Evolutionary conservation across 1,140 invertebrate genomes (phyloP).

Genomic region (Lepidurus couesii): DNA sequence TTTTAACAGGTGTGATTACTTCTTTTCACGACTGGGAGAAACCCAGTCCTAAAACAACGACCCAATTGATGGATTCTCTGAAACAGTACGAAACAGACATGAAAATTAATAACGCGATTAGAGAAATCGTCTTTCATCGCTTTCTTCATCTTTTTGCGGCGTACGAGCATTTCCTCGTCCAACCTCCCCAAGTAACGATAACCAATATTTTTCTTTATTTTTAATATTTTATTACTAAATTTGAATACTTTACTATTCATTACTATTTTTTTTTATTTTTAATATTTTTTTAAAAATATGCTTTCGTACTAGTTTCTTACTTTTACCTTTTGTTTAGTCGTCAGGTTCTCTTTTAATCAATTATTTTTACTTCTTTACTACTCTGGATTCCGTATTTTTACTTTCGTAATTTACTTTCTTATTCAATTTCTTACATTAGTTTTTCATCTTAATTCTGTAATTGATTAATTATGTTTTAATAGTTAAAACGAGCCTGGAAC

Average conservation of each 20-base stretch:
- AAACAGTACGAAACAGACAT: conserved; percentile 78
- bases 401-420: too few relatives aligned
- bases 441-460: too few relatives aligned
- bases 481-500: too few relatives aligned
- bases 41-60: conserved; percentile 10
- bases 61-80: conserved; percentile 32
- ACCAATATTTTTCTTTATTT: conserved; percentile 12
- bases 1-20: conserved; percentile 25
- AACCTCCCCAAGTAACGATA: conserved; percentile 67
- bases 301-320: too few relatives aligned
- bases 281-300: too few relatives aligned
- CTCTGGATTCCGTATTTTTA: too few relatives aligned
- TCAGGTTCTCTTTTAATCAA: too few relatives aligned
- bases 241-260: conserved; percentile 28
- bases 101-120: conserved; percentile 81
- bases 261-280: too few relatives aligned
- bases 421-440: too few relatives aligned
- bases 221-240: conserved; percentile 27
- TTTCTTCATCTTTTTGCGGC: conserved; percentile 93
- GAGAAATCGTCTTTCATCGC: conserved; percentile 92
- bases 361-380: too few relatives aligned
- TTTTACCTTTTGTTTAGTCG: too few relatives aligned
- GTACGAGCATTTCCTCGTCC: conserved; percentile 95
- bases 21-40: conserved; percentile 17
- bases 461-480: too few relatives aligned